Base-by-base conservation (phyloP, 1,140 invertebrate genomes). In the Achroia grisella region DNA sequence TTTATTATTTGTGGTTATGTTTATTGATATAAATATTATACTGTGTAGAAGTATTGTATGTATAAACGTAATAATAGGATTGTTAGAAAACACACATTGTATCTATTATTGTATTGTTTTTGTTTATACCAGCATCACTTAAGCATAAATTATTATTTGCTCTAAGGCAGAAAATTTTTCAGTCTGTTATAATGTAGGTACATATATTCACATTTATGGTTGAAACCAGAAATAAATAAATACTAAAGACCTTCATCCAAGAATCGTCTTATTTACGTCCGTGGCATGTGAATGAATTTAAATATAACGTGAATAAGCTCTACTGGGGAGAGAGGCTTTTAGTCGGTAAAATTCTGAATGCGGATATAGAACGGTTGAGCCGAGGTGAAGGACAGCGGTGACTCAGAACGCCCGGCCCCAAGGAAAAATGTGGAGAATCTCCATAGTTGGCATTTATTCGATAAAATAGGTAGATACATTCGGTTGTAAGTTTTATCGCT, bases 371-470 rank as follows among this genome's bases (percentile, higher is more conserved):
- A 45, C 43, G 56, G 41, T 52, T 40, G 45, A 39, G 45, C 32
- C 35, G 58, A 71, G 72, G 70, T 76, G 72, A 73, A 73, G 70
- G 72, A 67, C 70, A 56, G 29, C 42, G 47, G 49, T 76, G 72
- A 76, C 44, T 76, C 72, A 76, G 54, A 40, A 43, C 44, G 45
- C 49, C 50, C 57, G 46, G 50, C 51, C 45, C 41, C 29, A 39
- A 56, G 52, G 48, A 49, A 62, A 23, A 53, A 62, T 62, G 49
- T 49, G 33, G 48, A 59, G 52, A 56, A 48, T 54, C 12, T 48
- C 39, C 30, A 23, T 35, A 14, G 33, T 35, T 35, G 33, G 33
- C 33, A 11, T 8, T 35, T 35, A 5, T 35, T 35, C 33, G 12
- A 8, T 14, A 35, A 35, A 35, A 35, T n/a, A n/a, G n/a, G 14